These are phyloP conservation scores for Punctoribates punctum DNA, from an alignment of 2,888 invertebrate genomes.

Conservation along the genomic window DNA sequence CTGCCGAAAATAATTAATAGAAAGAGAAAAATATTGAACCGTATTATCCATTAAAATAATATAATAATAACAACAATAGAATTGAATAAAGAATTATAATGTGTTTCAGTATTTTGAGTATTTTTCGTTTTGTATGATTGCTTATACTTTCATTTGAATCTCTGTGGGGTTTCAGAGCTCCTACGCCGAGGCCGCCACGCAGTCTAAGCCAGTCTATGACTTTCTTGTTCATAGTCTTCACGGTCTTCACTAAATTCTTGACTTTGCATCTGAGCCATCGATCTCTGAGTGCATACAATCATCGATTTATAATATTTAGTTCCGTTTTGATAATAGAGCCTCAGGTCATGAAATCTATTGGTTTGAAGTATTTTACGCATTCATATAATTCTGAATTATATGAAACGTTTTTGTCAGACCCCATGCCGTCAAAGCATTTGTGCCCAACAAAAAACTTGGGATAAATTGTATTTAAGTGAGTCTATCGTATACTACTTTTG, in stretches of 20 bases:
- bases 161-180: constrained; percentile 15
- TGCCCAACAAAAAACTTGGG: neutral
- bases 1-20: too few species aligned
- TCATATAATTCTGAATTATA: constrained; percentile 5
- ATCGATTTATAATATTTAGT: constrained; percentile 23
- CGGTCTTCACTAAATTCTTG: neutral
- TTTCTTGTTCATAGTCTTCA: neutral
- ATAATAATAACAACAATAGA: neutral
- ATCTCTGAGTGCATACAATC: neutral
- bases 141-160: constrained; percentile 13
- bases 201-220: neutral
- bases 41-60: neutral
- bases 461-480: neutral
- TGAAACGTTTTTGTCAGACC: constrained; percentile 11
- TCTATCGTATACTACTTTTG: neutral
- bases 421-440: neutral
- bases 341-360: constrained; percentile 14
- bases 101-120: constrained; percentile 8
- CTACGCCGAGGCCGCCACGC: constrained; percentile 17
- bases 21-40: too few species aligned
- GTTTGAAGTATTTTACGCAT: constrained; percentile 26
- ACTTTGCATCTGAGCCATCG: neutral
- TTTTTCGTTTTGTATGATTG: constrained; percentile 21
- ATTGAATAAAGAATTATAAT: constrained; percentile 3
- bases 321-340: constrained; percentile 28